Base-by-base conservation (phyloP, 2,888 invertebrate genomes). In the Notodonta ziczac region DNA sequence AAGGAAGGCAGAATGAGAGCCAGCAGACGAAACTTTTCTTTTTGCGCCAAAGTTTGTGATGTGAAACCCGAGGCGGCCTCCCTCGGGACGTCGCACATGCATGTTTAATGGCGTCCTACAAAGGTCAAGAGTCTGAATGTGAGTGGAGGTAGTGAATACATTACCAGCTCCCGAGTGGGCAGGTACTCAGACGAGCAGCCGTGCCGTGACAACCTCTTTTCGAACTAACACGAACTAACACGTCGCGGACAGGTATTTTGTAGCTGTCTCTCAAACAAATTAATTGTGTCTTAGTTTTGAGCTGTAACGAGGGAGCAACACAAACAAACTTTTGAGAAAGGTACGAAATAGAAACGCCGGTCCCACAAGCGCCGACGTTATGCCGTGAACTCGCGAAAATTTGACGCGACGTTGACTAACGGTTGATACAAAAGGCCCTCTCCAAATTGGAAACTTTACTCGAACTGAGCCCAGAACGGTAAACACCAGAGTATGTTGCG, bases 261-360 rank as follows among this genome's bases (percentile, higher is more conserved):
- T 89, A 87, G 85, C 89, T 90, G 89, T 90, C 92, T 88, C 87
- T 88, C 89, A 90, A 91, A 88, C 85, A 90, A 92, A 91, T 91
- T 91, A 92, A 91, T 91, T 90, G 87, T 88, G 87, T 87, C 88
- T 90, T 84, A 87, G 86, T 88, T 90, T 87, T 85, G 86, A 89
- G 85, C 82, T 76, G 89, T 87, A 87, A 89, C 87, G 84, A 86
- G 85, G 83, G 84, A 85, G 78, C 76, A 83, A 84, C 85, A 85
- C 83, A 76, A 88, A 87, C 84, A 87, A 90, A 91, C 81, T 91
- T 91, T 86, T 80, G 85, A 83, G 82, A 77, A 84, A 86, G 86
- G 87, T 85, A 85, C 82, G 75, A 77, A 84, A 77, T 81, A 81
- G 81, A 79, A 85, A 80, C 76, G 81, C 76, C 77, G 72, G 71